Conservation (phyloP, 2,113 vertebrate genomes). For the Grallaria varia region DNA sequence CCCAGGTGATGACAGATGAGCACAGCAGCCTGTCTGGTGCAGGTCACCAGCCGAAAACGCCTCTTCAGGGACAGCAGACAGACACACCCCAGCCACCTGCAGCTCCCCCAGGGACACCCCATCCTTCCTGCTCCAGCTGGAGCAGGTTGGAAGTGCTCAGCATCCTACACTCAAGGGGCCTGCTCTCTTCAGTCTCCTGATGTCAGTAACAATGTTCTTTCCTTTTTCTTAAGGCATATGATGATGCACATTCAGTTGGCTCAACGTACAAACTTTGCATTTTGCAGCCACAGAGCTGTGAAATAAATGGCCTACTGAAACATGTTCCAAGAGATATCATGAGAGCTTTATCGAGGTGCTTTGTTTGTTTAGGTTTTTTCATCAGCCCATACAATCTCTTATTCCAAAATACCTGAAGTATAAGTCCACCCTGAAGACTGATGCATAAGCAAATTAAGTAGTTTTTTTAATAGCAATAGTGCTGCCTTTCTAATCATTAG, state of each 20-base stretch:
- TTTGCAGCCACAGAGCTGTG: neutral
- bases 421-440: neutral
- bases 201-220: neutral
- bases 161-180: neutral
- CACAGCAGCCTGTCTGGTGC: neutral
- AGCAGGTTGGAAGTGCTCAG: neutral
- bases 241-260: neutral
- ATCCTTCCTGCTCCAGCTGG: fast-evolving
- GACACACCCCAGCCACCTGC: neutral
- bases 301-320: neutral
- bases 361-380: neutral
- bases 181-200: neutral
- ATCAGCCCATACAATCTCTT: neutral
- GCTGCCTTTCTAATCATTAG: slow-evolving; percentile 22
- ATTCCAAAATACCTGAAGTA: neutral
- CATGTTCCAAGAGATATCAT: neutral
- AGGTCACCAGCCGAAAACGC: neutral
- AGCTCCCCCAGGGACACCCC: neutral
- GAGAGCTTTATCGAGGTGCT: neutral
- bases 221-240: neutral
- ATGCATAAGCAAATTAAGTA: neutral
- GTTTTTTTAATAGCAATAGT: neutral
- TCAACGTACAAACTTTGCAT: neutral
- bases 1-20: neutral
- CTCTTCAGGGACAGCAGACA: neutral